Base-by-base conservation (phyloP, 37 sponge, comb jelly and placozoan genomes). In the Aphrocallistes beatrix region DNA sequence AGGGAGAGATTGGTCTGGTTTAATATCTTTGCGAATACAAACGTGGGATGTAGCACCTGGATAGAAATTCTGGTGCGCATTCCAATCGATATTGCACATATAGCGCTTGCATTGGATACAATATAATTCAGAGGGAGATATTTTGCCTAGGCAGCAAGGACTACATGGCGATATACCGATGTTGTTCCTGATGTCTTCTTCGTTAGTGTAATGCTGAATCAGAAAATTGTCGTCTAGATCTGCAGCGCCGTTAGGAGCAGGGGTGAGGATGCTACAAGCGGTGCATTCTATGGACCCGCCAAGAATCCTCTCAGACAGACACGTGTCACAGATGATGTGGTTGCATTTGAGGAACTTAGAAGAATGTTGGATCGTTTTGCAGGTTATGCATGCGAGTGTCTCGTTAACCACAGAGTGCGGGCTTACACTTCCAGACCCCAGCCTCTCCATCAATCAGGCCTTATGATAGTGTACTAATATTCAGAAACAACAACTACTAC, bases 261-360 rank as follows among this genome's bases (percentile, higher is more conserved):
- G 75, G 3, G 75, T 60, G 1, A 60, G 34, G 6, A 60, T 25
- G 75, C 75, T 28, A 30, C 75, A 60, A 32, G 34, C 3, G 34
- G 17, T 60, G 34, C 75, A 60, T 30, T 60, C 75, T 19, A 60
- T 13, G n/a, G 32, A 19, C 34, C 75, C 75, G 75, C n/a, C n/a
- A 60, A 30, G 3, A 60, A 21, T 60, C 25, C 10, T 19, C 28
- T 3, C 75, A 19, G 32, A 25, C 28, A 60, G 75, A 60, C 75
- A 60, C n/a, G 25, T 13, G n/a, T 19, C 1, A 13, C 75, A 60
- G 8, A 60, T 60, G 3, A 60, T 30, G 34, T 60, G 75, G n/a
- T 60, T 60, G 75, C 75, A 60, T 60, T 60, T 60, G 6, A 60
- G 75, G 34, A 60, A 60, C n/a, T 60, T 60, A 60, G 75, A 60